Percentiles rank a stretch among this genome's conserved stretches.
Conservation (phyloP, 92 coral and sea anemone species). For the Epizoanthus illoricatus region DNA sequence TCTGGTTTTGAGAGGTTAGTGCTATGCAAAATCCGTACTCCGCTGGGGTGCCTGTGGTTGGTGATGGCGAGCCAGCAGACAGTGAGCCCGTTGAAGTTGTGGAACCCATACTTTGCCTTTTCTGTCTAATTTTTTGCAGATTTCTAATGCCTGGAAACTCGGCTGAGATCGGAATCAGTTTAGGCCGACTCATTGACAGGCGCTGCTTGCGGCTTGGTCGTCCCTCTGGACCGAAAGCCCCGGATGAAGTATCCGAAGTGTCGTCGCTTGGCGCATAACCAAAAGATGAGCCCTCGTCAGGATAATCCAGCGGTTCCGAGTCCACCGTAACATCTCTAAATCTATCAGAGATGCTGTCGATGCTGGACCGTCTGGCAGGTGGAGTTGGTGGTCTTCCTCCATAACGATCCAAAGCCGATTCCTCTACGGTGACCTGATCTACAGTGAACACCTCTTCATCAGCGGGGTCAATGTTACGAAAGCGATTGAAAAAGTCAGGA, state of each 20-base stretch:
- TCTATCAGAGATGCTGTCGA: conserved; percentile 49
- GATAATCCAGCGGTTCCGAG: conserved; percentile 53
- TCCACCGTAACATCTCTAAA: conserved; percentile 58
- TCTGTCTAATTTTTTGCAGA: conserved; percentile 78
- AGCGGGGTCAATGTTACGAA: conserved; percentile 22
- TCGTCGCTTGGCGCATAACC: conserved; percentile 93
- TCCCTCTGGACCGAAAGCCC: conserved; percentile 42
- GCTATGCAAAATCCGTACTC: conserved; percentile 85
- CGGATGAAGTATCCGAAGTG: conserved; percentile 81
- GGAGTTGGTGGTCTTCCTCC: conserved; percentile 32
- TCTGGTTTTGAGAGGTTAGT: conserved; percentile 59
- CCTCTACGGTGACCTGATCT: conserved; percentile 37
- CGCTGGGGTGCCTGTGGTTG: conserved; percentile 54
- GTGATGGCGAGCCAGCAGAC: conserved; percentile 47
- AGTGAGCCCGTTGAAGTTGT: conserved; percentile 39
- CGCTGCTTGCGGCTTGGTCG: conserved; percentile 35
- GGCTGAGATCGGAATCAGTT: conserved; percentile 69
- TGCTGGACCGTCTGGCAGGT: conserved; percentile 59
- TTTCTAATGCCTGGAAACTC: conserved; percentile 86
- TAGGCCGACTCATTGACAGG: conserved; percentile 72
- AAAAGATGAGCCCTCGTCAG: conserved; percentile 74
- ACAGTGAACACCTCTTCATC: conserved; percentile 57
- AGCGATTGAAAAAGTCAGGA: conserved; percentile 53
- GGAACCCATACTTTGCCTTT: conserved; percentile 88
- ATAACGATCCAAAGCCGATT: conserved; percentile 14